phyloP scores from a whole-genome alignment of 2,113 vertebrate genomes.

The Eptatretus burgeri region DNA sequence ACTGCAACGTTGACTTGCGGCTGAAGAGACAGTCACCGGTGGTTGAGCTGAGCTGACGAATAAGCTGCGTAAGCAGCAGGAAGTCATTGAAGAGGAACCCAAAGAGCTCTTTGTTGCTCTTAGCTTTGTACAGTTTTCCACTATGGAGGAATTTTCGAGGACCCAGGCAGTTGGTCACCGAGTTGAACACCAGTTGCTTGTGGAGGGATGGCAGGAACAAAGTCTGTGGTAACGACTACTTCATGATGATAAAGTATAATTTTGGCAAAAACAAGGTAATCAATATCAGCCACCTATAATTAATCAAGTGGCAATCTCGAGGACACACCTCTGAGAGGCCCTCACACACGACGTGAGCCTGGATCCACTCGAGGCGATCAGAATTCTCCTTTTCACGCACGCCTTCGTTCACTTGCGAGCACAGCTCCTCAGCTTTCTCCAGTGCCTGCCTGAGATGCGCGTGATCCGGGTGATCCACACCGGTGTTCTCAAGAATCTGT shows the following conservation, averaged over 20 bases:
- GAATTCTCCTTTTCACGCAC: conserved; percentile 96
- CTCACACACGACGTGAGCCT: conserved; percentile 82
- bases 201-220: conserved; percentile 9
- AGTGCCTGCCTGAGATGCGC: conserved; percentile 68
- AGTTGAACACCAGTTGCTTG: conserved; percentile 97
- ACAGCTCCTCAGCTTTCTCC: conserved; percentile 86
- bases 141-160: conserved; percentile 96
- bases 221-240: too few species aligned
- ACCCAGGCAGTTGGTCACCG: conserved; percentile 88
- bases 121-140: conserved; percentile 89
- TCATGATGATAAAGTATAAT: too few species aligned
- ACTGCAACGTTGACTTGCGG: conserved; percentile 78
- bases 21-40: conserved; percentile 81
- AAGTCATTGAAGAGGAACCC: conserved; percentile 98
- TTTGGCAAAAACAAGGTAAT: too few species aligned
- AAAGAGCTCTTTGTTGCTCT: conserved; percentile 92
- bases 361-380: conserved; percentile 88
- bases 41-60: conserved; percentile 60
- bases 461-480: conserved; percentile 73
- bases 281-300: too few species aligned
- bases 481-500: conserved; percentile 83
- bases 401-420: conserved; percentile 89
- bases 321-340: conserved; percentile 60
- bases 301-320: background rate
- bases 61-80: conserved; percentile 81